Evolutionary conservation across 2,888 invertebrate genomes (phyloP), one percentile per base, ranked within the genome.

Genomic region (Coelogynopora nodosa): DNA sequence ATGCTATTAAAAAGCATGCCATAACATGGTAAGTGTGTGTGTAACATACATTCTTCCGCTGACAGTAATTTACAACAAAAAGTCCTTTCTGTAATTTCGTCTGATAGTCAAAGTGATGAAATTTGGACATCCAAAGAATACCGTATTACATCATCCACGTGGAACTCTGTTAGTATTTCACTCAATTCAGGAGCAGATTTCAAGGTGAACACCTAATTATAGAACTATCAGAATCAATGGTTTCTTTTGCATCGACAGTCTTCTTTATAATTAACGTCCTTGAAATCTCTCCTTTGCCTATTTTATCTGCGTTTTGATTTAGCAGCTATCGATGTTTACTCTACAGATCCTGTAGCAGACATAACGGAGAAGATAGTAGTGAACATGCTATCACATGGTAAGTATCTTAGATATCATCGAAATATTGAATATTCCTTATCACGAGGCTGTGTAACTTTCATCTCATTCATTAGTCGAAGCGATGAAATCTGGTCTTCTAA

Each of bases 351-450:
- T 74, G 74, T 26, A 74, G 74, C 30, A 30, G 67, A 28, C 67
- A 85, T 74, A 85, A 30, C 28, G 30, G 67, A n/a, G 67, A 85
- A 85, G 30, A 27, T 67, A 85, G 28, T 85, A 85, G 67, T 67
- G 67, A 85, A 26, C 85, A 85, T 67, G 67, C 85, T 13, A 67
- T 85, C n/a, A 85, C 30, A 29, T 85, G 85, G 85, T 85, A 85
- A 85, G 85, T 74, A n/a, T n/a, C 18, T 5, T 10, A 49, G 49
- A 49, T 49, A 49, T 49, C 49, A 18, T 23, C 1, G 2, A 23
- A n/a, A 84, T n/a, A n/a, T n/a, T n/a, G n/a, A n/a, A n/a, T n/a
- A n/a, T n/a, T n/a, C n/a, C n/a, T n/a, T n/a, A n/a, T n/a, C n/a
- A n/a, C n/a, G n/a, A 49, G 2, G 1, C 18, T 31, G 18, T 26